Evolutionary conservation across 1,140 invertebrate genomes (phyloP), one percentile per base, ranked within the genome.

Genomic region (Orius insidiosus): DNA sequence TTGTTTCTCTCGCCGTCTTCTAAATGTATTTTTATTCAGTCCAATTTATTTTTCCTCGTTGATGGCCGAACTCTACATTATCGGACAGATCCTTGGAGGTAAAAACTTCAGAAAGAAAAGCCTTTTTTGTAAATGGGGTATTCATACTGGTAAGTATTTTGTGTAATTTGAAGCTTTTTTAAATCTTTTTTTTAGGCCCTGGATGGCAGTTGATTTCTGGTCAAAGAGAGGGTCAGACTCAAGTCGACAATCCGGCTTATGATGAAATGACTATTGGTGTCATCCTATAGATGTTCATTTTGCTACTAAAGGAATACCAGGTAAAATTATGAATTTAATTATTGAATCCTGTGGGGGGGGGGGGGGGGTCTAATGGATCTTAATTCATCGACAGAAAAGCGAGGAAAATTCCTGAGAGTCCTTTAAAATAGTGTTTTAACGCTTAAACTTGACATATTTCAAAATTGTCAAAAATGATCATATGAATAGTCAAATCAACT

Each of bases 41-140:
- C 24, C 24, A 3, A 24, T 24, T 24, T 24, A 24, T 24, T 24
- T 24, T 24, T 24, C 24, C 7, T 24, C 24, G 41, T 48, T 30
- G 24, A 90, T 90, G 86, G 87, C 86, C 55, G 88, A 94, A 71
- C 68, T 92, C 54, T 83, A 90, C 65, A 68, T 92, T 53, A 74
- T 93, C 61, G 88, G 88, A 10, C 75, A 88, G 65, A 71, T 94
- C 56, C 62, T 70, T 52, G 71, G 77, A 51, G 84, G 75, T 18
- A 74, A 69, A 58, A 71, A 77, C 54, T 92, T 90, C 69, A 69
- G 73, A 48, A 74, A 79, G 45, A 64, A 73, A 39, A 74, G 71
- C 52, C 67, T 93, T 46, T 87, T 87, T 63, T 92, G 87, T 62
- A 85, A 87, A 67, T 94, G n/a, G 85, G 77, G 74, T 51, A 71